phyloP scores from a whole-genome alignment of 2,888 invertebrate genomes.

The Orchestes rusci region DNA sequence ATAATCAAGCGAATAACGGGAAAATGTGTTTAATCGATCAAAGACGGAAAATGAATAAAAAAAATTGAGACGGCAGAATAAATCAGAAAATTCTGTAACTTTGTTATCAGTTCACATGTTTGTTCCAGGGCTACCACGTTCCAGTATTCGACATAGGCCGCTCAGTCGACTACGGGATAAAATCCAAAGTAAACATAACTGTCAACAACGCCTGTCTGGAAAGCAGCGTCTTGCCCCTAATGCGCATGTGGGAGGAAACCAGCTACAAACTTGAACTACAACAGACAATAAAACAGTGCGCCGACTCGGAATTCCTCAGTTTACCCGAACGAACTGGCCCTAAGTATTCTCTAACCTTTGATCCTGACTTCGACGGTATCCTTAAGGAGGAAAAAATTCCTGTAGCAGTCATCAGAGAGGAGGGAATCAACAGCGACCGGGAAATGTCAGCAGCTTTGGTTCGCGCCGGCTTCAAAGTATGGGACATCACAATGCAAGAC shows the following conservation, averaged over 20 bases:
- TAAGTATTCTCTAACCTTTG: slow-evolving; percentile 61
- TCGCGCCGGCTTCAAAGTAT: slow-evolving; percentile 84
- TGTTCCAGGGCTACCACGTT: slow-evolving; percentile 44
- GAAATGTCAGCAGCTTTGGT: slow-evolving; percentile 92
- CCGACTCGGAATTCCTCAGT: slow-evolving; percentile 68
- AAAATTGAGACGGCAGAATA: no score
- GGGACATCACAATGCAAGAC: slow-evolving; percentile 94
- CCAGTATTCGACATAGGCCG: slow-evolving; percentile 62
- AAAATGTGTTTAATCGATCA: no score
- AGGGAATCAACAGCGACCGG: slow-evolving; percentile 94
- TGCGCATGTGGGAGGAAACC: slow-evolving; percentile 91
- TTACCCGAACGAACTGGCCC: slow-evolving; percentile 63
- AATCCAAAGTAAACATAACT: slow-evolving; percentile 53
- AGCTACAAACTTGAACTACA: slow-evolving; percentile 82
- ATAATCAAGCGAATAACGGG: no score
- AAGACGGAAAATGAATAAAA: no score
- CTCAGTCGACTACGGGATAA: slow-evolving; percentile 59
- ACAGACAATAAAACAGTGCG: slow-evolving; percentile 76
- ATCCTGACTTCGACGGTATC: slow-evolving; percentile 52
- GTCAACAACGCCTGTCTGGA: slow-evolving; percentile 58
- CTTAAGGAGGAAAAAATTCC: slow-evolving; percentile 45
- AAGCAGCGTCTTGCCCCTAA: slow-evolving; percentile 58
- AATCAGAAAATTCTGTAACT: no score
- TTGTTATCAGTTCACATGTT: no score
- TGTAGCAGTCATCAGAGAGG: slow-evolving; percentile 92